Base-by-base conservation (phyloP, 2,888 invertebrate genomes). In the Meteorus cinctellus region DNA sequence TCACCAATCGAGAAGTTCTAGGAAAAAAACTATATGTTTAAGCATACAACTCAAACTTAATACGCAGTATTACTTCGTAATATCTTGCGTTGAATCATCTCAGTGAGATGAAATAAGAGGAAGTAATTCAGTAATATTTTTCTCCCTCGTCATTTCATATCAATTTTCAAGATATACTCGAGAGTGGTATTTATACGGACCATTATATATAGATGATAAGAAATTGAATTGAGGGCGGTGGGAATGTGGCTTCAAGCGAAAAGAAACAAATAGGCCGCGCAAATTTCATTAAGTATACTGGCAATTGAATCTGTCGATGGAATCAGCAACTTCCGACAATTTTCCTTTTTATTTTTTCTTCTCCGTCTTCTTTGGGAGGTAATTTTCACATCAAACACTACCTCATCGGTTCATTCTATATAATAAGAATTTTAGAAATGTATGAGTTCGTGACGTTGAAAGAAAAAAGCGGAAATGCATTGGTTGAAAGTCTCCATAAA, bases 401-500 rank as follows among this genome's bases (percentile, higher is more conserved):
- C 19, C 19, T 12, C n/a, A 69, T 16, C n/a, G 10, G 4, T 55
- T 24, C 0, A 48, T 69, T 16, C n/a, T 34, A 19, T 12, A 55
- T 4, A 55, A n/a, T 19, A 2, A 55, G 10, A 6, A 55, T 19
- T 24, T 19, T 5, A 55, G 6, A 55, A 55, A 8, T 8, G 19
- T 55, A 19, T 55, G 24, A 19, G 19, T 24, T 24, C 2, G 27
- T 62, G 41, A 71, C 24, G 34, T 31, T 14, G 29, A 14, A 24
- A 60, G 59, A 62, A 34, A 45, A 41, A 12, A 62, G 5, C 48
- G 27, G 31, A 71, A 62, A 60, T 34, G 27, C 24, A 45, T 27
- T n/a, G 36, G 41, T 62, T 62, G 12, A 19, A 60, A 62, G 60
- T 60, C 41, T 60, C 60, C 62, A 71, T 71, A 60, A 71, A 71